These are phyloP conservation scores for Dascyllus trimaculatus DNA, from an alignment of 2,113 vertebrate species.

Conservation along the genomic window DNA sequence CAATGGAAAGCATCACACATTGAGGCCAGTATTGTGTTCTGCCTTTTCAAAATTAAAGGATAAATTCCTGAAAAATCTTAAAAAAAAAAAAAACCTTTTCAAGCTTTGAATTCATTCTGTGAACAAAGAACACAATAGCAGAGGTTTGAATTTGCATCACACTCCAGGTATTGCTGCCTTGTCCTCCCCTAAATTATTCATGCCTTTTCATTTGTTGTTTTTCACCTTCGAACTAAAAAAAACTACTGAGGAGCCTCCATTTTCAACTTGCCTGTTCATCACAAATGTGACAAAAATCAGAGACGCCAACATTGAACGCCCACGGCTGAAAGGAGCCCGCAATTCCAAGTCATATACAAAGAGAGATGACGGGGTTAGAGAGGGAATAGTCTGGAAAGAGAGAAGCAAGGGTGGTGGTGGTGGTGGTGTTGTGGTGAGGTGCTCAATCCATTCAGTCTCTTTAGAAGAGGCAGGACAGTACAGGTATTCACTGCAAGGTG, in stretches of 20 bases:
- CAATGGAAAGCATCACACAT: conserved; percentile 67
- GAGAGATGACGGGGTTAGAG: conserved; percentile 42
- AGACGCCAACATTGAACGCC: conserved; percentile 57
- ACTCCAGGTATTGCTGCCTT: conserved; percentile 41
- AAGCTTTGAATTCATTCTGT: conserved; percentile 66
- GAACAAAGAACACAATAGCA: conserved; percentile 56
- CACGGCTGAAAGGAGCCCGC: conserved; percentile 77
- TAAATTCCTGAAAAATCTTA: conserved; percentile 65
- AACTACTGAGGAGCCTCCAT: conserved; percentile 49
- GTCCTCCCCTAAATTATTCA: conserved; percentile 33
- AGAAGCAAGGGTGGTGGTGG: conserved; percentile 22
- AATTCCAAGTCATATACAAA: conserved; percentile 83
- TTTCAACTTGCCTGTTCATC: conserved; percentile 61
- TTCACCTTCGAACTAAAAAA: conserved; percentile 46
- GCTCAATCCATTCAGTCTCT: conserved; percentile 67
- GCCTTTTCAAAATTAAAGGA: conserved; percentile 68
- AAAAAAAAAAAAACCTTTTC: conserved; percentile 58
- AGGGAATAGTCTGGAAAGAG: conserved; percentile 57
- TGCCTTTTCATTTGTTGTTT: conserved; percentile 29
- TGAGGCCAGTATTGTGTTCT: conserved; percentile 61
- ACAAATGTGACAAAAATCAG: conserved; percentile 67
- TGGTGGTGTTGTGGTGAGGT: conserved; percentile 45
- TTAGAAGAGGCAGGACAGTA: conserved; percentile 65
- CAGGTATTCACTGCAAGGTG: conserved; percentile 67
- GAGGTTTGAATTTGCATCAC: conserved; percentile 67